Evolutionary conservation across 2,888 invertebrate species (phyloP).

Genomic region (Nomada flava): DNA sequence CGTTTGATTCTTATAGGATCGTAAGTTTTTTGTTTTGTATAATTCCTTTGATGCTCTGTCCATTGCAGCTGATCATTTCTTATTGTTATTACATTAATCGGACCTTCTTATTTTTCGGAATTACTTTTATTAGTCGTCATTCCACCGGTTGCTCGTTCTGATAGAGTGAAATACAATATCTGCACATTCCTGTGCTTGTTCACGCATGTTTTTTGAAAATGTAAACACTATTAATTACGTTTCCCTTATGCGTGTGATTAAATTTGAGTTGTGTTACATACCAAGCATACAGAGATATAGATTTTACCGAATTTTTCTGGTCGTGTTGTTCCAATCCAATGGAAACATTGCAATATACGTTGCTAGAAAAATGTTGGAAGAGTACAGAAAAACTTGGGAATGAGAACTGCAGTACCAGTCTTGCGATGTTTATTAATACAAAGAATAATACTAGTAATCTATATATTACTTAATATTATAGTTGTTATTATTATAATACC

Average conservation of each 20-base stretch:
- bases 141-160: conserved; percentile 20
- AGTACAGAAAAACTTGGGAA: not conserved
- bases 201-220: conserved; percentile 23
- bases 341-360: not conserved
- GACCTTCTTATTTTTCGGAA: not conserved
- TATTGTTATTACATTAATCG: not conserved
- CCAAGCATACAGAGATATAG: conserved; percentile 21
- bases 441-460: no score
- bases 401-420: no score
- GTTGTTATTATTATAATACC: not conserved
- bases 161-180: conserved; percentile 16
- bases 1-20: no score
- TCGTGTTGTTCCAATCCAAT: not conserved
- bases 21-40: no score
- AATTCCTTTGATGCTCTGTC: conserved; percentile 2
- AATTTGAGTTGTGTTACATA: conserved; percentile 20
- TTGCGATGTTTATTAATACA: no score
- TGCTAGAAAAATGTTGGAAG: not conserved
- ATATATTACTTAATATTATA: no score
- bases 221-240: conserved; percentile 36
- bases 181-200: conserved; percentile 20
- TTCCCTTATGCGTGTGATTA: conserved; percentile 9
- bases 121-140: conserved; percentile 10
- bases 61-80: conserved; percentile 3
- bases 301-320: conserved; percentile 17